Evolutionary conservation across 2,797 vertebrate genomes (phyloP), one percentile per base, ranked within the genome.

Genomic region (Babyrousa celebensis): DNA sequence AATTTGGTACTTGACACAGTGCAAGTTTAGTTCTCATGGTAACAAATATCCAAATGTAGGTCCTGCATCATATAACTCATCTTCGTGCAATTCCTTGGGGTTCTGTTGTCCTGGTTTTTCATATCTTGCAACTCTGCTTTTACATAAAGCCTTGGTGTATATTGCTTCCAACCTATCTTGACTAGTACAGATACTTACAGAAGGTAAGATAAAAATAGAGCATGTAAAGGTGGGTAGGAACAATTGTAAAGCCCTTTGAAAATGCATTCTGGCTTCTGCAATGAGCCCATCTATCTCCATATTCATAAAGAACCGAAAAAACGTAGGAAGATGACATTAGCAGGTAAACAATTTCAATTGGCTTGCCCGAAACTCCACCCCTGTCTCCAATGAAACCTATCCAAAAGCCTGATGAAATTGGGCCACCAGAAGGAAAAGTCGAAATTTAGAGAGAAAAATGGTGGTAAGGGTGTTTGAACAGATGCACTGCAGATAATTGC

Each of bases 361-460:
- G 54, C 68, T 95, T 94, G n/a, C 9, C 36, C 91, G 36, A 91
- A 97, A 86, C 15, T 82, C 32, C 83, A 94, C 32, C 1, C 27
- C 14, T 65, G 29, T 74, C 92, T 23, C 67, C 67, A 80, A 12
- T 91, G 58, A 82, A 96, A 96, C 21, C 70, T 91, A 52, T 65
- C 68, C 52, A 70, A 91, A 88, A 74, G 2, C 25, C 21, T n/a
- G 72, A 90, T 85, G 72, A 96, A 97, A 92, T 40, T 88, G 62
- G 86, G 40, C 60, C 71, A 96, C 56, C 94, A 95, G 94, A 96
- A 97, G 88, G 88, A 75, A 60, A 95, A 96, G 27, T 91, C 18
- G 67, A 96, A 91, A 96, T 93, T 92, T 94, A 94, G 87, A 92
- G 80, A 96, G 85, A 96, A 96, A 96, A 97, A 97, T 96, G 65